phyloP scores from a whole-genome alignment of 1,140 invertebrate genomes.

The Homarus americanus region DNA sequence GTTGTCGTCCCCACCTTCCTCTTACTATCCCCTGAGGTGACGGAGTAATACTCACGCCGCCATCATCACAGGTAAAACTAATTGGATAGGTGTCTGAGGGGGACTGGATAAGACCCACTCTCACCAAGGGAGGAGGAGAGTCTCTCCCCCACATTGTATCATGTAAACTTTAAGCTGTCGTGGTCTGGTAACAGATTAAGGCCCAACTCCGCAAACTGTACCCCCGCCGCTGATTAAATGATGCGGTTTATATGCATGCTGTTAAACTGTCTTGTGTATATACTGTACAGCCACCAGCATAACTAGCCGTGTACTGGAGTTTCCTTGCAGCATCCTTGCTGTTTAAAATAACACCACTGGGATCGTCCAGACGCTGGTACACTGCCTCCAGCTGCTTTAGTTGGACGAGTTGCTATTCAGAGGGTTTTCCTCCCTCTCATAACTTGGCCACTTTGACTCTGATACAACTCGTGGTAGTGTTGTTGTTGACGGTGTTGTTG shows the following conservation, averaged over 20 bases:
- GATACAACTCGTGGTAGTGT: not conserved
- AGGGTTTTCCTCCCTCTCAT: not conserved
- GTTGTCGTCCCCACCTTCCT: not conserved
- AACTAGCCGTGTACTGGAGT: not conserved
- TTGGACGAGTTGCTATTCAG: slow-evolving; percentile 1
- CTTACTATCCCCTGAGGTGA: not conserved
- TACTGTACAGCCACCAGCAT: not conserved
- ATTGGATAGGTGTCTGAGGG: not conserved
- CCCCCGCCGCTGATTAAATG: slow-evolving; percentile 7
- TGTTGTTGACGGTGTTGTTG: not conserved
- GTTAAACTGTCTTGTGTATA: not conserved
- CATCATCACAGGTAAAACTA: not conserved
- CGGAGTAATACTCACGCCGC: not conserved
- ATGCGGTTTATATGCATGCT: slow-evolving; percentile 13
- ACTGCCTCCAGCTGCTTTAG: not conserved
- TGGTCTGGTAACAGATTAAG: not conserved
- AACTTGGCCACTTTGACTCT: slow-evolving; percentile 1
- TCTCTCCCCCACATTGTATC: not conserved
- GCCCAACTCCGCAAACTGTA: not conserved
- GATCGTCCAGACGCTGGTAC: not conserved
- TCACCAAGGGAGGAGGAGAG: not conserved
- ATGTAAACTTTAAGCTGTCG: slow-evolving; percentile 15
- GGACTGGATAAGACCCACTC: not conserved
- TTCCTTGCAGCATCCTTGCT: not conserved
- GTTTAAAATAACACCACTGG: not conserved